Conservation (phyloP, 1,140 invertebrate genomes). For the Lysiphlebus fabarum region DNA sequence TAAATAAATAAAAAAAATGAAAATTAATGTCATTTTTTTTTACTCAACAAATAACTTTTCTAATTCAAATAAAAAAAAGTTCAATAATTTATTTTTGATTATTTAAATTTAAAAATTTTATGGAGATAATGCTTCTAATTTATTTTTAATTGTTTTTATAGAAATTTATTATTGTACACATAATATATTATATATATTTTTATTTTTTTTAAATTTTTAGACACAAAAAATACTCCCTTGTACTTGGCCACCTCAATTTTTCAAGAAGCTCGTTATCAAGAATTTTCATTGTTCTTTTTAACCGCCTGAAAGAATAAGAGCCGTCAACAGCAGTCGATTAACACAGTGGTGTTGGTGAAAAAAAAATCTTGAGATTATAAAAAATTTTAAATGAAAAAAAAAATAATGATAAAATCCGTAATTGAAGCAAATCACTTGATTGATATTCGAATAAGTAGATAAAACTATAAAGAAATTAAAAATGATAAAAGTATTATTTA, state of each 20-base stretch:
- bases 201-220: constrained; percentile 11
- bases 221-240: not conserved
- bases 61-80: no score
- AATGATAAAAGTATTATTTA: not conserved
- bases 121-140: no score
- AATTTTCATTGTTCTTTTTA: constrained; percentile 24
- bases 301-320: constrained; percentile 25
- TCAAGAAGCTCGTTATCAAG: constrained; percentile 31
- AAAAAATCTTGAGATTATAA: not conserved
- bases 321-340: constrained; percentile 24
- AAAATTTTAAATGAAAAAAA: constrained; percentile 14
- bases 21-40: no score
- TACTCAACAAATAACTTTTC: no score
- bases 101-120: no score
- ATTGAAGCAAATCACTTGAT: constrained; percentile 39
- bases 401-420: constrained; percentile 32
- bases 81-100: no score
- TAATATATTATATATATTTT: not conserved
- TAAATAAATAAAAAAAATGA: no score
- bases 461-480: constrained; percentile 16
- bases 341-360: constrained; percentile 7
- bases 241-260: constrained; percentile 31
- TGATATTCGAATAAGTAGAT: constrained; percentile 18
- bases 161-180: not conserved
- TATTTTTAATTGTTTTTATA: no score